Evolutionary conservation across 2,113 vertebrate genomes (phyloP).

Genomic region (Pelmatolapia mariae): DNA sequence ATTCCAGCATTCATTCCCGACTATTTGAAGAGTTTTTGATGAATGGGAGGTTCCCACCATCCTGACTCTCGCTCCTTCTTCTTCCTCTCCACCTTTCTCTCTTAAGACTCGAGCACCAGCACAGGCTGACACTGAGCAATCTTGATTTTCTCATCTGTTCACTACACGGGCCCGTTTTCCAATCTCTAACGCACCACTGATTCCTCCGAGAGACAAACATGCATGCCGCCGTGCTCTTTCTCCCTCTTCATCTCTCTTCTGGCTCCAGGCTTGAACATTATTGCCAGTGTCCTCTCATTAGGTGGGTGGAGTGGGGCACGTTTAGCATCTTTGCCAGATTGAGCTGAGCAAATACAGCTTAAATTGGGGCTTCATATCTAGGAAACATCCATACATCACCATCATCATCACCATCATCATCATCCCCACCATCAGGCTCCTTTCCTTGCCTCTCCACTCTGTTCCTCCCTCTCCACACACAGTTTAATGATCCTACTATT

Average conservation of each 20-base stretch:
- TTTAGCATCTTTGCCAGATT: background rate
- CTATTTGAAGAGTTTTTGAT: background rate
- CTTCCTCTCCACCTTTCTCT: background rate
- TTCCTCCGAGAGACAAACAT: background rate
- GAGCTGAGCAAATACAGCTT: background rate
- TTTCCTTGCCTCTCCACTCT: background rate
- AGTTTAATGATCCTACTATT: slow-evolving; percentile 18
- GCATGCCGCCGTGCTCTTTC: background rate
- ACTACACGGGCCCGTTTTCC: background rate
- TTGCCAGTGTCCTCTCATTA: slow-evolving; percentile 19
- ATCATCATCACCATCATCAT: background rate
- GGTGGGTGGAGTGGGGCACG: background rate
- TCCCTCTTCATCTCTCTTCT: background rate
- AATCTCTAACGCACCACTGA: background rate
- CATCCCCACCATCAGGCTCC: background rate
- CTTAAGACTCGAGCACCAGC: background rate
- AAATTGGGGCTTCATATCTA: background rate
- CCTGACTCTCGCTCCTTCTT: background rate
- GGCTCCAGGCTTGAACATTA: slow-evolving; percentile 17
- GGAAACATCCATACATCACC: background rate
- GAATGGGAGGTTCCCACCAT: background rate
- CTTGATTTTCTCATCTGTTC: background rate
- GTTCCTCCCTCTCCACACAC: background rate
- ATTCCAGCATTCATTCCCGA: background rate
- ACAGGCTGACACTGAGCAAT: background rate